These are phyloP conservation scores for Cephonodes hylas DNA, from an alignment of 2,888 invertebrate genomes.

Conservation along the genomic window DNA sequence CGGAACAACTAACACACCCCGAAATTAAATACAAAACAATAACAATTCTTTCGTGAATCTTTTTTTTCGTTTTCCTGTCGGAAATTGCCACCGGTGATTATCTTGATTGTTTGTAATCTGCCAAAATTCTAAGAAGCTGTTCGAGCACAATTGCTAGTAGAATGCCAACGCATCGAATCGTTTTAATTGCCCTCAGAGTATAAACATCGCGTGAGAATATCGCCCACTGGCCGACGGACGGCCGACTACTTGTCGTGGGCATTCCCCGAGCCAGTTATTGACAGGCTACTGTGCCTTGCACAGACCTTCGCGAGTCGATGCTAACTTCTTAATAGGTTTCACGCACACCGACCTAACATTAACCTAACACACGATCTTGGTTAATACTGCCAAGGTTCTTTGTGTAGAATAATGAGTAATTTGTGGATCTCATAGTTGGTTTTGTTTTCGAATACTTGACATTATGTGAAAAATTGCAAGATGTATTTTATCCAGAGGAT, in stretches of 20 bases:
- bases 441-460: too few relatives aligned
- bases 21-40: background rate
- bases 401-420: too few relatives aligned
- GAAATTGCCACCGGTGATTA: background rate
- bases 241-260: constrained; percentile 42
- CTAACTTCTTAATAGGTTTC: background rate
- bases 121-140: constrained; percentile 21
- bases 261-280: constrained; percentile 38
- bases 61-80: background rate
- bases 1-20: background rate
- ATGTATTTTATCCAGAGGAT: too few relatives aligned
- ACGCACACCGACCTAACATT: background rate
- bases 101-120: constrained; percentile 8
- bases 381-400: too few relatives aligned
- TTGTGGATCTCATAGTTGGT: too few relatives aligned
- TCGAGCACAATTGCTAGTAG: constrained; percentile 15
- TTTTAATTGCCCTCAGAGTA: constrained; percentile 47
- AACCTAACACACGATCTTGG: too few relatives aligned
- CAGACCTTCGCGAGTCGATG: background rate
- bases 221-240: constrained; percentile 39
- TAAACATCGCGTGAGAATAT: constrained; percentile 64
- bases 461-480: too few relatives aligned
- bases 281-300: constrained; percentile 15
- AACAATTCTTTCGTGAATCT: background rate
- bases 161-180: constrained; percentile 36